Base-by-base conservation (phyloP, 2,113 vertebrate species). In the Anas platyrhynchos region DNA sequence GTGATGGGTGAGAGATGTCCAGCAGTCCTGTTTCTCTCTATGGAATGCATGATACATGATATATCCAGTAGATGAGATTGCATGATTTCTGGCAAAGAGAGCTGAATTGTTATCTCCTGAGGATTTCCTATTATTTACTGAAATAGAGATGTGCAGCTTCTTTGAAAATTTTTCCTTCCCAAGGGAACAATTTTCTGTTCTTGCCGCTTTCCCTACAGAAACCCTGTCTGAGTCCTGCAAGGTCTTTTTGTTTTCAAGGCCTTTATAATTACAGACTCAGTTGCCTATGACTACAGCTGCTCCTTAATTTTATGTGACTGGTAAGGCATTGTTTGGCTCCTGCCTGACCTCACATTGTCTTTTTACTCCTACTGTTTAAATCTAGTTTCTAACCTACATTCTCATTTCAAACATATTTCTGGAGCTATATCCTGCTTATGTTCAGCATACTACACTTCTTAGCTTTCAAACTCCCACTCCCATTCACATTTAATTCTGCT, bases 401-500 rank as follows among this genome's bases (percentile, higher is more conserved):
- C 56, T 91, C n/a, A 91, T 92, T 94, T 94, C 46, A 92, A 91
- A 84, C 16, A 5, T 91, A 84, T 81, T 96, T 95, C 56, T 86
- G 81, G 59, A 83, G 16, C 41, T 91, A 44, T 77, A 88, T 83
- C 80, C 80, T 86, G 59, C 56, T 46, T 84, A 12, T 0, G 5
- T 41, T n/a, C 78, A 21, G 11, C n/a, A 81, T 67, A 44, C 29
- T 69, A 41, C 20, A 62, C 18, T 88, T 91, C 88, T 71, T 77
- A 44, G 66, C 50, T 61, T 92, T 56, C 63, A 86, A 59, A 68
- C 31, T 94, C 22, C 59, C 14, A 66, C 62, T 81, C 56, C 9
- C 48, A 56, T 50, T 69, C 44, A 25, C 7, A 68, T 88, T 91
- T 74, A n/a, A 86, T 92, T 92, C 48, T 79, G 41, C 48, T 67